A percentile compares a stretch with the other conserved stretches of the same genome.
Conservation (phyloP, 2,888 invertebrate species). For the Saturnia pavonia region DNA sequence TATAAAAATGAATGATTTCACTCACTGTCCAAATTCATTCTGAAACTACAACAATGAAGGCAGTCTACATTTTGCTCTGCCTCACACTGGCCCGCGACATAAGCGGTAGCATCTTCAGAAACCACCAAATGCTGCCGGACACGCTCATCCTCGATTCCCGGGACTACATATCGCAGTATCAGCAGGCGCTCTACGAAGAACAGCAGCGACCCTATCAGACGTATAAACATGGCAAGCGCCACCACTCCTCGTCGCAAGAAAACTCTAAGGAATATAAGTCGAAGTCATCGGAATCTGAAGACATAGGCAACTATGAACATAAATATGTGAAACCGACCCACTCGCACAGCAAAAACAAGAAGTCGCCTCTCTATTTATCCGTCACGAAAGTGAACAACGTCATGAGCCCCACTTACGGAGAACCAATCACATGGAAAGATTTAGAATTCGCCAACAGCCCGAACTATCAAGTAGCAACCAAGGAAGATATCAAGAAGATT, state of each 20-base stretch:
- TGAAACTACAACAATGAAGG: slow-evolving; percentile 63
- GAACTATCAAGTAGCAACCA: slow-evolving; percentile 22
- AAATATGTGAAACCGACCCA: slow-evolving; percentile 23
- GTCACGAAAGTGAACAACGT: slow-evolving; percentile 37
- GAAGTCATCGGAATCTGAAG: slow-evolving; percentile 16
- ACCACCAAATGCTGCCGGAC: slow-evolving; percentile 41
- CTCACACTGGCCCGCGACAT: slow-evolving; percentile 58
- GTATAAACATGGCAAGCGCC: slow-evolving; percentile 26
- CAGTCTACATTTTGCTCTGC: slow-evolving; percentile 60
- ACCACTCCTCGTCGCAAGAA: slow-evolving; percentile 29
- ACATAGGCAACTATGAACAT: slow-evolving; percentile 10
- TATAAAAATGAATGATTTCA: slow-evolving; percentile 47
- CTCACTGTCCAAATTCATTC: slow-evolving; percentile 34
- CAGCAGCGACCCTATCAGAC: slow-evolving; percentile 26
- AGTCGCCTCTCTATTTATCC: slow-evolving; percentile 36
- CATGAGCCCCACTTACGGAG: slow-evolving; percentile 36
- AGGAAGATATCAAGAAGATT: slow-evolving; percentile 57
- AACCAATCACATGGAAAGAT: slow-evolving; percentile 51
- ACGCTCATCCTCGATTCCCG: slow-evolving; percentile 45
- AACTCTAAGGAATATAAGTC: slow-evolving; percentile 34
- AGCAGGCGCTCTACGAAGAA: slow-evolving; percentile 36
- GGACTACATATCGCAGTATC: slow-evolving; percentile 47
- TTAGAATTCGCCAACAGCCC: slow-evolving; percentile 47
- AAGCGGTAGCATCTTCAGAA: slow-evolving; percentile 63
- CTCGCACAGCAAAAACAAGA: slow-evolving; percentile 35